phyloP scores from a whole-genome alignment of 2,113 vertebrate species.

The Odontophorus gujanensis region DNA sequence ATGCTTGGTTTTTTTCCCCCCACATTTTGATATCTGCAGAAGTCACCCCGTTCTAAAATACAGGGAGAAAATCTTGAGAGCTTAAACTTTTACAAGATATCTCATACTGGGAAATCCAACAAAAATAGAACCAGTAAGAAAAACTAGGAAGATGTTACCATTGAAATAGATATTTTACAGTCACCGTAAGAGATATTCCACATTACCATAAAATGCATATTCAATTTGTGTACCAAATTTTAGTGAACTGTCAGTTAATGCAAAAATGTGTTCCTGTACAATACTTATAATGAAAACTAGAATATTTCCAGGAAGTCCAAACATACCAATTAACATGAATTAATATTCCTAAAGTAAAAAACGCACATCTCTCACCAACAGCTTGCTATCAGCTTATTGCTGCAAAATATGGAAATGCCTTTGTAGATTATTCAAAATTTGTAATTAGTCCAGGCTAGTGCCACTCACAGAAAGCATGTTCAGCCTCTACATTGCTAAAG shows the following conservation, averaged over 20 bases:
- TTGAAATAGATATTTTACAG: not conserved
- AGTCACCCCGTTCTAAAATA: not conserved
- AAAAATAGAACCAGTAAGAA: not conserved
- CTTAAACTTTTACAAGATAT: not conserved
- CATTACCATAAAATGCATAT: not conserved
- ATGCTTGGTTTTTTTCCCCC: not conserved
- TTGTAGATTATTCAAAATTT: not conserved
- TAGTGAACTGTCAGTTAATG: not conserved
- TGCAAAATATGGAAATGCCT: not conserved
- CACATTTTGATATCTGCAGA: not conserved
- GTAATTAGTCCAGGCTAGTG: not conserved
- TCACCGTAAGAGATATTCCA: not conserved
- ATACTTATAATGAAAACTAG: not conserved
- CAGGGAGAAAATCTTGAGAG: not conserved
- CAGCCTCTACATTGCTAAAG: not conserved
- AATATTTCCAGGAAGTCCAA: not conserved
- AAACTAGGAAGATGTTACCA: not conserved
- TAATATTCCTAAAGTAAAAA: not conserved
- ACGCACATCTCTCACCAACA: not conserved
- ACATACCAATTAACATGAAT: not conserved
- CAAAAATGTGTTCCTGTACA: not conserved
- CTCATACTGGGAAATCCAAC: not conserved
- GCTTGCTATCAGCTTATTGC: not conserved
- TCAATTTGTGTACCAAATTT: not conserved
- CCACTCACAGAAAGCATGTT: not conserved